A percentile compares a stretch with the other conserved stretches of the same genome.
phyloP scores from a whole-genome alignment of 2,797 vertebrate species.

The Yasuhikotakia modesta region DNA sequence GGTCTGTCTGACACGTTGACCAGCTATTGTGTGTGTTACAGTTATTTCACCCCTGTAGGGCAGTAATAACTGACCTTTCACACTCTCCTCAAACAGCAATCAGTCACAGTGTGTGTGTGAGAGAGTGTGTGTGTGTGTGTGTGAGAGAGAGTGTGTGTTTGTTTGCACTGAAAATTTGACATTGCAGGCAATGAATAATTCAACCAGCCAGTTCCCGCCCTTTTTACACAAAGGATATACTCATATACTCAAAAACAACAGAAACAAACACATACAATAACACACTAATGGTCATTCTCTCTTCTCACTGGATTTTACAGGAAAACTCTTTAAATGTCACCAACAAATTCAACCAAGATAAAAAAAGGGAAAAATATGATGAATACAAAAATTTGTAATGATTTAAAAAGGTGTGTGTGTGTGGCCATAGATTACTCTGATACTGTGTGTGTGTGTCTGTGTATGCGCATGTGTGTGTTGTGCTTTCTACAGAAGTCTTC shows the following conservation, averaged over 20 bases:
- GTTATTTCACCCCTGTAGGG: slow-evolving; percentile 10
- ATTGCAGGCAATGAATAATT: slow-evolving; percentile 31
- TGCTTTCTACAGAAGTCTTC: slow-evolving; percentile 32
- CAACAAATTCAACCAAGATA: not conserved
- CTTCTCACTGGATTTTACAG: not conserved
- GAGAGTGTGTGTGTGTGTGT: no score
- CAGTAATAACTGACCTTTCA: slow-evolving; percentile 26
- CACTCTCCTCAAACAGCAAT: not conserved
- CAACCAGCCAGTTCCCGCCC: slow-evolving; percentile 16
- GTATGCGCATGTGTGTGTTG: slow-evolving; percentile 36
- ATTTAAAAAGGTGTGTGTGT: not conserved
- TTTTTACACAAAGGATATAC: slow-evolving; percentile 21
- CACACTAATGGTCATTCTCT: not conserved
- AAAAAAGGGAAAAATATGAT: not conserved
- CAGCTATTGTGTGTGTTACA: not conserved
- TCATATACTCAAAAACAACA: not conserved
- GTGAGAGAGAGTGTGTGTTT: slow-evolving; percentile 6
- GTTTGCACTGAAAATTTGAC: slow-evolving; percentile 27
- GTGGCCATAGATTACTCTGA: slow-evolving; percentile 13
- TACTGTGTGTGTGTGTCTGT: slow-evolving; percentile 1
- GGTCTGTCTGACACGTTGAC: slow-evolving; percentile 34
- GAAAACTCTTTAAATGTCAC: not conserved
- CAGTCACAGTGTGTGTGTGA: slow-evolving; percentile 5
- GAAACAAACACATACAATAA: not conserved
- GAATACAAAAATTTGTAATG: not conserved